Percentiles rank a stretch among this genome's conserved stretches.
Conservation (phyloP, 2,888 invertebrate genomes). For the Piscicola geometra region DNA sequence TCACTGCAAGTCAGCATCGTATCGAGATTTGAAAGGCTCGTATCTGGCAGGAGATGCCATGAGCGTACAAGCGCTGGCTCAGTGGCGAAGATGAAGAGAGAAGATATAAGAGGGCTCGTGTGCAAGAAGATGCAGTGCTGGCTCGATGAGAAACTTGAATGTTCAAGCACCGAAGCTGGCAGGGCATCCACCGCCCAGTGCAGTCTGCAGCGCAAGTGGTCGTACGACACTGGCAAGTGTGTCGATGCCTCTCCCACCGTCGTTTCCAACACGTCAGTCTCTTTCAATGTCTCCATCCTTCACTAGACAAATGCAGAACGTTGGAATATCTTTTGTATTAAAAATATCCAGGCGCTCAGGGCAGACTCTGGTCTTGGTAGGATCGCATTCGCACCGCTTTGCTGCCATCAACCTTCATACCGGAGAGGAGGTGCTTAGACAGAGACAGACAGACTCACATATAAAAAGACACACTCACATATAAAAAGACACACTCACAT, state of each 20-base stretch:
- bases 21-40: constrained; percentile 13
- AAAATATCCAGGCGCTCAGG: neutral
- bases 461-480: no score
- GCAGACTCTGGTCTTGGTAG: constrained; percentile 60
- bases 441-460: no score
- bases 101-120: no score
- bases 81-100: no score
- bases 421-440: constrained; percentile 56
- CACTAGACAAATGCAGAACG: neutral
- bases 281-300: no score
- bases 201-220: constrained; percentile 55
- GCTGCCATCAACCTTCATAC: constrained; percentile 61
- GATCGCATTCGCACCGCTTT: constrained; percentile 72
- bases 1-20: neutral
- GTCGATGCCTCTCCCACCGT: constrained; percentile 71
- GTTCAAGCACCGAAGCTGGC: neutral
- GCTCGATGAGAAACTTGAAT: neutral
- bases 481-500: no score
- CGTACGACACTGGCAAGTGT: constrained; percentile 70
- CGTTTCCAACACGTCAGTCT: constrained; percentile 44
- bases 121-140: no score
- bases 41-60: no score
- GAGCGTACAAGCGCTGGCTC: no score
- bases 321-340: neutral
- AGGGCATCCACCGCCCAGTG: neutral